Evolutionary conservation across 2,113 vertebrate genomes (phyloP), one percentile per base, ranked within the genome.

Genomic region (Xyliphius kryptos): DNA sequence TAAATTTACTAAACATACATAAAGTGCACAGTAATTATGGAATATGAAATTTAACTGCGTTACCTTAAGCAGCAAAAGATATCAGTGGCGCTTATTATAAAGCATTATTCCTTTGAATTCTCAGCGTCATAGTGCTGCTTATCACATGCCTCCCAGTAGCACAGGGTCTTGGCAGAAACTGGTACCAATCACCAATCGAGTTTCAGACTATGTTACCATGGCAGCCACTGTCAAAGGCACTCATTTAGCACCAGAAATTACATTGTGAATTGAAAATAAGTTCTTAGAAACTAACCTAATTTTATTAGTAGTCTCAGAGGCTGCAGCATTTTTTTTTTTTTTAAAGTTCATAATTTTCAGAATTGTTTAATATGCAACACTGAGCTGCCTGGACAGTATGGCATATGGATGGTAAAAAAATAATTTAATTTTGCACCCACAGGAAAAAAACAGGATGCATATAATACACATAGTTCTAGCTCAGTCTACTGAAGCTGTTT

Each of bases 181-280:
- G 84, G 82, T 85, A 88, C 85, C 81, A 70, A 83, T 85, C 81
- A 79, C 82, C 73, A 81, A 68, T 73, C 49, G 82, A 83, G 82
- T 87, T 83, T 84, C 82, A 86, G 78, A 72, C 76, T 80, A 81
- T 1, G 87, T 88, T 89, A 79, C 87, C 87, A 89, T 88, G 85
- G 85, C 83, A 88, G 86, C 86, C 70, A 64, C 74, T 69, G 73
- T 86, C 83, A 87, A 86, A 85, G 80, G 79, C 78, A 56, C 79
- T 85, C 80, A 79, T 76, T 86, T 77, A 80, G 74, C 77, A 85
- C 74, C 56, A 81, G 82, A 85, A 84, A 79, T 78, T 80, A 84
- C 80, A 81, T 72, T 83, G 83, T 87, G 76, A 80, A 75, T 66
- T 69, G 69, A 80, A 82, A 79, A 75, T 56, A n/a, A 79, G 82